These are phyloP conservation scores for Poeciliopsis occidentalis DNA, from an alignment of 2,113 vertebrate species.

Conservation along the genomic window DNA sequence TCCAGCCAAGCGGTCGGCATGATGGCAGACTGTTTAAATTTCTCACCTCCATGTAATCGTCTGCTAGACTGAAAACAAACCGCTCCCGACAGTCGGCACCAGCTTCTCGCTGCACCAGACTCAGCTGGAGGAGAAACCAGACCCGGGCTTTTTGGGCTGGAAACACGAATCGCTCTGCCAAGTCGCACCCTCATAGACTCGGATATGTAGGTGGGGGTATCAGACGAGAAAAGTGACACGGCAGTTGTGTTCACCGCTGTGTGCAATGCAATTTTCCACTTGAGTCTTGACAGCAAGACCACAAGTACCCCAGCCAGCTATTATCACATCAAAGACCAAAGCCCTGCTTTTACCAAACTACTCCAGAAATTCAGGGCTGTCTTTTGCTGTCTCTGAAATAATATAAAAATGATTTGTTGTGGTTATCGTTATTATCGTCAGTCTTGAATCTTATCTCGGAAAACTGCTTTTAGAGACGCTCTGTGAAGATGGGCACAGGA, in stretches of 20 bases:
- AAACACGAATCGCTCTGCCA: slow-evolving; percentile 49
- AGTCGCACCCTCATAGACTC: slow-evolving; percentile 50
- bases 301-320: slow-evolving; percentile 61
- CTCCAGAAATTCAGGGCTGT: slow-evolving; percentile 42
- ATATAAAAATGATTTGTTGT: slow-evolving; percentile 41
- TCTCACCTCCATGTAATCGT: slow-evolving; percentile 52
- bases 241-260: slow-evolving; percentile 58
- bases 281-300: slow-evolving; percentile 63
- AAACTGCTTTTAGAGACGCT: slow-evolving; percentile 13
- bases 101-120: slow-evolving; percentile 29
- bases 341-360: slow-evolving; percentile 49
- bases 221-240: slow-evolving; percentile 52
- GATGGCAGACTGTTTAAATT: slow-evolving; percentile 45
- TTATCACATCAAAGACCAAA: slow-evolving; percentile 72
- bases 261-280: slow-evolving; percentile 75
- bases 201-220: slow-evolving; percentile 39
- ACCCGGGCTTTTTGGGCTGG: slow-evolving; percentile 55
- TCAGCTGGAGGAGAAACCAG: slow-evolving; percentile 53
- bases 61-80: slow-evolving; percentile 45
- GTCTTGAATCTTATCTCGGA: slow-evolving; percentile 27
- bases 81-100: slow-evolving; percentile 36
- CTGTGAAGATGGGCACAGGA: slow-evolving; percentile 6
- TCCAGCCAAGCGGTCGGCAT: slow-evolving; percentile 34
- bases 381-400: slow-evolving; percentile 45
- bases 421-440: slow-evolving; percentile 37